Base-by-base conservation (phyloP, 2,797 vertebrate genomes). In the Scomberomorus guttatus region DNA sequence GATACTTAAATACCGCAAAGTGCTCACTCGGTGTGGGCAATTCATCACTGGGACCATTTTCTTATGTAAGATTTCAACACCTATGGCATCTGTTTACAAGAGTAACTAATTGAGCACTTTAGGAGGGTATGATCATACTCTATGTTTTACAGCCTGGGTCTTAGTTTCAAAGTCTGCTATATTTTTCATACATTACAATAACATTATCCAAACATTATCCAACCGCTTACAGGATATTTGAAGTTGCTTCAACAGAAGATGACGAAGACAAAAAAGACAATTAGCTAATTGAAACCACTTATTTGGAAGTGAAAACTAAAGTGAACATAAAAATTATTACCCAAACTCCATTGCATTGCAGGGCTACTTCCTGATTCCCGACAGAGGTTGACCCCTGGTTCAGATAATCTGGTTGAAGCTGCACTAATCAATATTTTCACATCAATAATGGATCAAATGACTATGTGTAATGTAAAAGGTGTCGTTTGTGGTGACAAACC, bases 1-100 rank as follows among this genome's bases (percentile, higher is more conserved):
- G 86, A 83, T 55, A 84, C 73, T 75, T 83, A 72, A 65, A 75
- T 63, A 61, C 24, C 15, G 4, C 48, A 55, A 91, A 89, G 71
- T 83, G 89, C 87, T 90, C 82, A 88, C 64, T 91, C 46, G 17
- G 55, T 75, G 61, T 58, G 55, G 60, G 72, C 62, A 72, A 87
- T 89, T 88, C 68, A 89, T 90, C 83, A 89, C 83, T 79, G 62
- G 70, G 70, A 71, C 50, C 20, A 62, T 79, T 86, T 85, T 76
- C 55, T 72, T 50, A 62, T 18, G 51, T 56, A 72, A 66, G 24
- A 83, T 71, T 32, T 32, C 29, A 63, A 68, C 72, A 50, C 34
- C 54, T 55, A 13, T 13, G 51, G 29, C 27, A 29, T 29, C 27
- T 29, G 27, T 29, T 5, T 29, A 29, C 3, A 29, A 5, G 27